These are phyloP conservation scores for Temnothorax unifasciatus DNA, from an alignment of 2,888 invertebrate species.

Conservation along the genomic window DNA sequence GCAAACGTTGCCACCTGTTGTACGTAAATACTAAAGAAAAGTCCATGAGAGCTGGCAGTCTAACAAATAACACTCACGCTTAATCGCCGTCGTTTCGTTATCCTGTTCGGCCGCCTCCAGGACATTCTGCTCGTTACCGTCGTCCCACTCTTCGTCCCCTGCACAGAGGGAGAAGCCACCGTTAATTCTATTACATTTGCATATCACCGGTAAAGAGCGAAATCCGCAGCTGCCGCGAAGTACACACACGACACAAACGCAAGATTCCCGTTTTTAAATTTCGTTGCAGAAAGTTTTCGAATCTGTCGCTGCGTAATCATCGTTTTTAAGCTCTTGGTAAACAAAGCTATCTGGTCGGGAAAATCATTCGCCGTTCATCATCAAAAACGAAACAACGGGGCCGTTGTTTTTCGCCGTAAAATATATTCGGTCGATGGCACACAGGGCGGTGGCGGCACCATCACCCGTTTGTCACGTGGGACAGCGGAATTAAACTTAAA, in stretches of 20 bases:
- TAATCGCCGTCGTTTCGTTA: conserved; percentile 78
- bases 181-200: conserved; percentile 75
- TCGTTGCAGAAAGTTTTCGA: conserved; percentile 16
- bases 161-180: conserved; percentile 61
- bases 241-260: conserved; percentile 45
- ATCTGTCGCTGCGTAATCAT: neutral
- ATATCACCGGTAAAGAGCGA: conserved; percentile 70
- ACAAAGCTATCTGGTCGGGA: conserved; percentile 40
- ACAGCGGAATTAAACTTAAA: conserved; percentile 80
- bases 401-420: conserved; percentile 70
- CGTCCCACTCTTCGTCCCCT: conserved; percentile 85
- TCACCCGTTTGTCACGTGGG: conserved; percentile 76
- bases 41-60: conserved; percentile 47
- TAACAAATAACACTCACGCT: conserved; percentile 77
- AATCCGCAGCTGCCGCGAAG: conserved; percentile 67
- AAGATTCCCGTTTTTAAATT: conserved; percentile 8
- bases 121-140: conserved; percentile 79
- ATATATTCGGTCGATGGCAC: conserved; percentile 62
- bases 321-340: neutral
- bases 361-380: conserved; percentile 59
- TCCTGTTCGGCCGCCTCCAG: conserved; percentile 80
- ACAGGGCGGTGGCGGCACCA: conserved; percentile 51
- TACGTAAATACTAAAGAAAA: conserved; percentile 58
- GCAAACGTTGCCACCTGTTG: conserved; percentile 54
- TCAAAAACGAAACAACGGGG: conserved; percentile 68